Percentiles rank a stretch among this genome's conserved stretches.
These are phyloP conservation scores for Ceuthmochares aereus DNA, from an alignment of 2,113 vertebrate genomes.

Conservation along the genomic window DNA sequence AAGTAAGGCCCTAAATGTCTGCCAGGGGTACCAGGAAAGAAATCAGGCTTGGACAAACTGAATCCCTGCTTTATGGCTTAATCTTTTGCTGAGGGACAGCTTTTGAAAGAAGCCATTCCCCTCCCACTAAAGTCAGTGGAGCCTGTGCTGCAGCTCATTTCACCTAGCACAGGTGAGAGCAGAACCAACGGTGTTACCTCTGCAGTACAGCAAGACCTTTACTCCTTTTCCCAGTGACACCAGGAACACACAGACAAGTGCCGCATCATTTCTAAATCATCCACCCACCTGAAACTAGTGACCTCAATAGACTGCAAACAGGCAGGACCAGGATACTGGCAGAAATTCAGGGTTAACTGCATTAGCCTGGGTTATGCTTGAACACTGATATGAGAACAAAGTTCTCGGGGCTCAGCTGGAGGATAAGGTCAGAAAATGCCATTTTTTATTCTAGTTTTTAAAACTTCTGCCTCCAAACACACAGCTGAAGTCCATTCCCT, in stretches of 20 bases:
- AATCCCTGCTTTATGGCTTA: not conserved
- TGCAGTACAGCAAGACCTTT: not conserved
- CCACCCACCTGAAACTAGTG: not conserved
- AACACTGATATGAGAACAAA: not conserved
- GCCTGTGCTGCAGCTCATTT: not conserved
- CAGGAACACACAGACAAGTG: not conserved
- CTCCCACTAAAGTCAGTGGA: not conserved
- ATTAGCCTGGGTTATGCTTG: not conserved
- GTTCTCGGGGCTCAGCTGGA: not conserved
- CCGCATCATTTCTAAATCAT: not conserved
- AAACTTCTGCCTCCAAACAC: not conserved
- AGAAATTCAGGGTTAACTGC: not conserved
- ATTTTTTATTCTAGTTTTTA: not conserved
- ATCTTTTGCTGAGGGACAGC: not conserved
- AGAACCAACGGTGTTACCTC: not conserved
- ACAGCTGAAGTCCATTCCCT: not conserved
- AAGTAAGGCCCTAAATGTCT: not conserved
- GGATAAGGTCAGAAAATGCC: not conserved
- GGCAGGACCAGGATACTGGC: not conserved
- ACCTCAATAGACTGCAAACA: not conserved
- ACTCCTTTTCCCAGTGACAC: not conserved
- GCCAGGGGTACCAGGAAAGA: not conserved
- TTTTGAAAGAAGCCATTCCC: not conserved
- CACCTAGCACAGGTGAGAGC: not conserved
- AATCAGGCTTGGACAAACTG: not conserved